These are phyloP conservation scores for Hypomecis punctinalis DNA, from an alignment of 2,888 invertebrate genomes.

Conservation along the genomic window DNA sequence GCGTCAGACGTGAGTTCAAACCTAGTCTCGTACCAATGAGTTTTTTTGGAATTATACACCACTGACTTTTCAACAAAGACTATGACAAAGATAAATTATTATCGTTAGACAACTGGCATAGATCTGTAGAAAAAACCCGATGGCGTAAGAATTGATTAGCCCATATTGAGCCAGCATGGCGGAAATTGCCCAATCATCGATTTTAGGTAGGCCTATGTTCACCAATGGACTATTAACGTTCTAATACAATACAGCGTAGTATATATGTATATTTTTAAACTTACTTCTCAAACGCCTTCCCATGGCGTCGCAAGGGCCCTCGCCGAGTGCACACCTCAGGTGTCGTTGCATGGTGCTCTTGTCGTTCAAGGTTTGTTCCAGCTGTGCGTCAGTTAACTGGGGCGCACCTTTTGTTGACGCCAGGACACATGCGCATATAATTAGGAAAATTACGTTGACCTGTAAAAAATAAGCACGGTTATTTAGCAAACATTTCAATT, in stretches of 20 bases:
- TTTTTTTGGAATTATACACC: too few species aligned
- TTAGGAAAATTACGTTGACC: conserved; percentile 44
- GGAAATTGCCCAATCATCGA: too few species aligned
- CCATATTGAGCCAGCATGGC: too few species aligned
- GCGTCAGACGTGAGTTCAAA: too few species aligned
- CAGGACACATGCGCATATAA: conserved; percentile 39
- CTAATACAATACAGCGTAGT: background rate
- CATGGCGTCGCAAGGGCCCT: conserved; percentile 89
- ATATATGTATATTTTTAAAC: conserved; percentile 43
- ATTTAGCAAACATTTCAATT: too few species aligned
- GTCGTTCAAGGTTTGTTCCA: conserved; percentile 87
- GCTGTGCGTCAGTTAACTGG: conserved; percentile 86
- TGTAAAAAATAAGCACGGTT: conserved; percentile 33
- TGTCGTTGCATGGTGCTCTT: conserved; percentile 87
- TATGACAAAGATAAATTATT: too few species aligned
- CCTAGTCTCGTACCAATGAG: too few species aligned
- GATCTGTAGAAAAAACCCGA: too few species aligned
- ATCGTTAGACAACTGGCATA: too few species aligned
- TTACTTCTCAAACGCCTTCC: conserved; percentile 89
- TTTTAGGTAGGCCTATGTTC: background rate
- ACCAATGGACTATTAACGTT: background rate
- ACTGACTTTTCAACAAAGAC: too few species aligned
- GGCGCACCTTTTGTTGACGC: conserved; percentile 55
- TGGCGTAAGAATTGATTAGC: too few species aligned
- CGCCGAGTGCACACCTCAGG: conserved; percentile 89